phyloP scores from a whole-genome alignment of 2,797 vertebrate genomes.

The Eupleurogrammus muticus region DNA sequence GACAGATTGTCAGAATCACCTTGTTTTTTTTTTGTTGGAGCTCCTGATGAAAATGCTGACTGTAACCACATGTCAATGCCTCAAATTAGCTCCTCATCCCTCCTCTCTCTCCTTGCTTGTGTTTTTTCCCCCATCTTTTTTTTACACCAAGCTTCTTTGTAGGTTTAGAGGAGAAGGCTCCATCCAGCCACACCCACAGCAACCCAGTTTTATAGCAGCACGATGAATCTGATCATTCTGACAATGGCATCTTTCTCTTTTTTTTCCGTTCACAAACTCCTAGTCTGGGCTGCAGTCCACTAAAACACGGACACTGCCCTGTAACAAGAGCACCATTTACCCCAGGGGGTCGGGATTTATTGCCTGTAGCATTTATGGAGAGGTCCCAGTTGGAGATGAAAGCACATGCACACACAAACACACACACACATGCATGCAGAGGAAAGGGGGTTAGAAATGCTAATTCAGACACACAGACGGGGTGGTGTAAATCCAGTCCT shows the following conservation, averaged over 20 bases:
- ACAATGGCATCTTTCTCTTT: conserved; percentile 21
- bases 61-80: conserved; percentile 38
- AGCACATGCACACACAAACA: conserved; percentile 57
- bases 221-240: conserved; percentile 27
- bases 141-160: conserved; percentile 14
- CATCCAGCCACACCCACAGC: conserved; percentile 48
- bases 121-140: not conserved
- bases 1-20: conserved; percentile 62
- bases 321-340: conserved; percentile 66
- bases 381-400: conserved; percentile 66
- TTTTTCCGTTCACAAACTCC: conserved; percentile 44
- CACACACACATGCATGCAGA: conserved; percentile 36
- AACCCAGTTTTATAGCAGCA: conserved; percentile 41
- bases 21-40: conserved; percentile 45
- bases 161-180: conserved; percentile 19
- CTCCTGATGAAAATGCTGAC: conserved; percentile 53
- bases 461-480: conserved; percentile 74
- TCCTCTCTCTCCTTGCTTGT: conserved; percentile 4
- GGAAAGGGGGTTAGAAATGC: conserved; percentile 69
- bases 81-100: conserved; percentile 33
- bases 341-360: conserved; percentile 68
- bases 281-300: conserved; percentile 44
- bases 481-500: conserved; percentile 74
- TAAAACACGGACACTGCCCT: conserved; percentile 63
- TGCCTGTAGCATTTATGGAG: conserved; percentile 73